Evolutionary conservation across 2,113 vertebrate genomes (phyloP), one percentile per base, ranked within the genome.

Genomic region (Solenodon paradoxus): DNA sequence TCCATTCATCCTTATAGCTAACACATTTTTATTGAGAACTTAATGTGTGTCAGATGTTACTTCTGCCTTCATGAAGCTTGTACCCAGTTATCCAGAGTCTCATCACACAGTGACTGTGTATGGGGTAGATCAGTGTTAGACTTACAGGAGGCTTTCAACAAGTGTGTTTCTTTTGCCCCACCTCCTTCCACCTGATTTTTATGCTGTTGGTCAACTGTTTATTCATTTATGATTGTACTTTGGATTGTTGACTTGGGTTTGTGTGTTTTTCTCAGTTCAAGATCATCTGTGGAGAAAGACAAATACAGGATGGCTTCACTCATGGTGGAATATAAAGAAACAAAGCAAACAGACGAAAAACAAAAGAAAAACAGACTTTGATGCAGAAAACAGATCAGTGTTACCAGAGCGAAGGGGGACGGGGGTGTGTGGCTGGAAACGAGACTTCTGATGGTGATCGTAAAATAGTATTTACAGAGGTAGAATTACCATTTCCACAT

Each of bases 231-330:
- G 2, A 11, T 53, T 95, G 78, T 35, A 81, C 71, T 94, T 96
- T 95, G 94, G 84, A 71, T 77, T 77, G 38, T 88, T 95, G 82
- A 77, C 66, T 85, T 85, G 66, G 22, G 17, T 64, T 69, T 95
- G 78, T 95, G 24, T 94, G 12, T 93, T 81, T 80, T 81, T 57
- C 40, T 63, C 20, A 57, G 84, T 87, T 88, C 20, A 77, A 64
- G 30, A 88, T 91, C 61, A 96, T 53, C 72, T 81, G 69, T 69
- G 13, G 38, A 42, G 40, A 45, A 42, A 71, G 69, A 45, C 69
- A 71, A 71, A 71, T 40, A 71, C 24, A 10, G 12, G 42, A 11
- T 35, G 24, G 45, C 45, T 42, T 71, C 69, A 26, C 40, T 42
- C 38, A 40, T 45, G 1, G 40, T 45, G 24, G 40, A 71, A 28